These are phyloP conservation scores for Malacosoma neustria DNA, from an alignment of 2,888 invertebrate species.

Conservation along the genomic window DNA sequence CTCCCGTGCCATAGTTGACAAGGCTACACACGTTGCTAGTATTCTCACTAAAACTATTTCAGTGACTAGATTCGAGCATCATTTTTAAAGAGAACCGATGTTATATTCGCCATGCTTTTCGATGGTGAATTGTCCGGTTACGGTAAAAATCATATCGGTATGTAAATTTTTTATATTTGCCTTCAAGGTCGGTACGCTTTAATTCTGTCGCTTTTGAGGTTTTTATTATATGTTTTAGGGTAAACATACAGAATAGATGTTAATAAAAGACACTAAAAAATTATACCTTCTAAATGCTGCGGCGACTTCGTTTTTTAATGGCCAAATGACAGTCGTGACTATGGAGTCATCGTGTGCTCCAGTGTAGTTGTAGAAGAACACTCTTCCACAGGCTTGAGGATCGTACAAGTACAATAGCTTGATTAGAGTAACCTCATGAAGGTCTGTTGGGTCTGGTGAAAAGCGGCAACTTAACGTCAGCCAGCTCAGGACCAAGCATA, in stretches of 20 bases:
- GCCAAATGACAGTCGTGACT: conserved; percentile 39
- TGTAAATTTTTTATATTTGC: neutral
- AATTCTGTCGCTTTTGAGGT: no score
- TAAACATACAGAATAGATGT: no score
- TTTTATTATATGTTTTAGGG: no score
- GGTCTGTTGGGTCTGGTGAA: conserved; percentile 28
- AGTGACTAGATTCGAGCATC: no score
- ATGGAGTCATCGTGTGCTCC: conserved; percentile 6
- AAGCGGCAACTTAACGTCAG: conserved; percentile 38
- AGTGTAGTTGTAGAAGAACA: conserved; percentile 52
- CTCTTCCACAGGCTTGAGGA: conserved; percentile 40
- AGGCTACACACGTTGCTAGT: no score
- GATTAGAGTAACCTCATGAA: conserved; percentile 46
- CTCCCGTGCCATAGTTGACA: no score
- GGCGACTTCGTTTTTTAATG: conserved; percentile 35
- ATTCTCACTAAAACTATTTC: no score
- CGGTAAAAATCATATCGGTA: neutral
- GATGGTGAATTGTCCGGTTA: no score
- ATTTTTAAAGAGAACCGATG: no score
- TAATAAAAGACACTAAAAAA: neutral
- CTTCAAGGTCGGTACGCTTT: no score
- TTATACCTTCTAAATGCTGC: conserved; percentile 38
- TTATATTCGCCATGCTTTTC: no score
- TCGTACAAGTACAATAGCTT: conserved; percentile 57
- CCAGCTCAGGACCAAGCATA: conserved; percentile 39